Percentiles rank a stretch among this genome's conserved stretches.
These are phyloP conservation scores for Rhyacophila brunnea DNA, from an alignment of 1,140 invertebrate species.

Conservation along the genomic window DNA sequence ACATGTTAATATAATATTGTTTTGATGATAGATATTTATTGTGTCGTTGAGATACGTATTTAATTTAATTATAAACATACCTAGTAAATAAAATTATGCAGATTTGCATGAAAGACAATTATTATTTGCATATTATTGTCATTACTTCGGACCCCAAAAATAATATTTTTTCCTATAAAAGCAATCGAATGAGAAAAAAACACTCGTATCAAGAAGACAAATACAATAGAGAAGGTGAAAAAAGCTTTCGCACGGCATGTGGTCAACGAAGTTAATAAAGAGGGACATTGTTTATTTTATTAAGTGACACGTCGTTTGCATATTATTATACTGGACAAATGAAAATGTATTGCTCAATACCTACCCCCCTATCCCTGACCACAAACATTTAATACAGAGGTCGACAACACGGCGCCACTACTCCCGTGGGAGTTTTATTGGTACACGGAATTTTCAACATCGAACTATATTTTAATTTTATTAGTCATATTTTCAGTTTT, in stretches of 20 bases:
- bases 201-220: neutral
- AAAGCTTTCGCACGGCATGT: neutral
- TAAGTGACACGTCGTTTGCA: neutral
- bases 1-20: too few relatives aligned
- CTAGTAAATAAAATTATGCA: conserved; percentile 6
- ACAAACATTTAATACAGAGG: too few relatives aligned
- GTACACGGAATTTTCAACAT: too few relatives aligned
- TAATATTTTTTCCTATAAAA: neutral
- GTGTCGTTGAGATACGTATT: too few relatives aligned
- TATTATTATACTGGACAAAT: neutral
- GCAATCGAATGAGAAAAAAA: neutral
- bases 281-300: neutral
- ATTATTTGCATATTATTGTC: conserved; percentile 8
- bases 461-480: too few relatives aligned
- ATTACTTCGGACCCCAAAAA: neutral
- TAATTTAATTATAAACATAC: too few relatives aligned
- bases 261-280: neutral
- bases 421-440: too few relatives aligned
- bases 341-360: neutral
- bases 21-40: too few relatives aligned
- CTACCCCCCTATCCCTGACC: too few relatives aligned
- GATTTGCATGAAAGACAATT: conserved; percentile 15
- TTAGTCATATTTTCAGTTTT: too few relatives aligned
- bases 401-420: too few relatives aligned
- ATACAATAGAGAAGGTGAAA: neutral